These are phyloP conservation scores for Corythornis madagascariensis DNA, from an alignment of 2,113 vertebrate genomes.

Conservation along the genomic window DNA sequence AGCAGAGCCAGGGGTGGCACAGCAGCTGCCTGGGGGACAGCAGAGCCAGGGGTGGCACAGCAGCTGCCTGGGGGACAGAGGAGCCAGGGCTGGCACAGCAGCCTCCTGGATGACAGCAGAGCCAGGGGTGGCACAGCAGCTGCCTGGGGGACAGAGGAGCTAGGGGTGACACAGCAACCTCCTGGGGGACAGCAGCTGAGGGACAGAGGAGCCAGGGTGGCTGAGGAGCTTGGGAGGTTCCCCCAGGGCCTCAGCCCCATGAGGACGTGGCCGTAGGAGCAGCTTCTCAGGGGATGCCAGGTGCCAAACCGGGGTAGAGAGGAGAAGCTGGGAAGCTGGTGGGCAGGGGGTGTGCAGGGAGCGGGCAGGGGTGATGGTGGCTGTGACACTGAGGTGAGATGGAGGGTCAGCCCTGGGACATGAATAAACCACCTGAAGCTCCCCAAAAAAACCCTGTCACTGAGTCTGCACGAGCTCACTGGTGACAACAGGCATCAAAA, in stretches of 20 bases:
- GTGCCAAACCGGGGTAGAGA: accelerated
- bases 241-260: too few species aligned
- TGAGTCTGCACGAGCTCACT: accelerated
- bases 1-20: background rate
- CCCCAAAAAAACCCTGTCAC: accelerated
- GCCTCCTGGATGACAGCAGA: accelerated
- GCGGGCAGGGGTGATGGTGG: accelerated
- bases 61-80: accelerated
- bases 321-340: background rate
- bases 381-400: accelerated
- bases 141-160: background rate
- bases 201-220: background rate
- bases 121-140: accelerated
- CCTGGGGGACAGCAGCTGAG: accelerated
- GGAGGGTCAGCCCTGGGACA: background rate
- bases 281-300: background rate
- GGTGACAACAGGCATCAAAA: too few species aligned
- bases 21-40: accelerated
- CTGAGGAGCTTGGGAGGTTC: accelerated
- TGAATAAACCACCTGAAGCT: background rate
- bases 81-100: background rate
- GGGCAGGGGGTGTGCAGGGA: accelerated
- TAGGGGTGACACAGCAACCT: accelerated
- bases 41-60: background rate
- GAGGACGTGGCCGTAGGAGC: accelerated